These are phyloP conservation scores for Carpatolechia fugitivella DNA, from an alignment of 2,888 invertebrate species.

Conservation along the genomic window DNA sequence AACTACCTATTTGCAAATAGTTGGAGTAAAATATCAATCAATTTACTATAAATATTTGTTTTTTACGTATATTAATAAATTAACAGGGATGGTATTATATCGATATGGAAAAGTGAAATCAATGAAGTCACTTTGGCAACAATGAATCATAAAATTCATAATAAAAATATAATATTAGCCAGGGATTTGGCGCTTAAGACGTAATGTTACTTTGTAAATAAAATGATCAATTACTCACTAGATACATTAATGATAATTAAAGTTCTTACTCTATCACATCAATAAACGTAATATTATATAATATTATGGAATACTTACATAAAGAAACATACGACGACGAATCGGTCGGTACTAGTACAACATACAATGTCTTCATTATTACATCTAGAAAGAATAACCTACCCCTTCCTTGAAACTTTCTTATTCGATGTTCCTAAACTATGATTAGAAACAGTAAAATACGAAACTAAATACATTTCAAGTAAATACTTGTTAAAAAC, in stretches of 20 bases:
- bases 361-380: constrained; percentile 49
- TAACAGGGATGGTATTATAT: too few relatives aligned
- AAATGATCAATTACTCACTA: constrained; percentile 9
- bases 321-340: constrained; percentile 28
- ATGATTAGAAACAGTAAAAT: constrained; percentile 5
- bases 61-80: too few relatives aligned
- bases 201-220: not conserved
- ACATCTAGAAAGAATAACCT: constrained; percentile 22
- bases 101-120: too few relatives aligned
- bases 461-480: not conserved
- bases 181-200: constrained; percentile 29
- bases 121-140: constrained; percentile 39
- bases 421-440: constrained; percentile 5
- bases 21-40: too few relatives aligned
- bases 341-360: constrained; percentile 41
- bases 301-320: constrained; percentile 51
- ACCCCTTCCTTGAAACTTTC: constrained; percentile 1
- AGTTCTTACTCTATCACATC: constrained; percentile 50
- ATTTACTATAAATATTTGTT: too few relatives aligned
- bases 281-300: constrained; percentile 38
- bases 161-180: constrained; percentile 19
- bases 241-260: constrained; percentile 20
- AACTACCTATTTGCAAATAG: too few relatives aligned
- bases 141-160: constrained; percentile 12
- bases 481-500: not conserved